A percentile compares a stretch with the other conserved stretches of the same genome.
Conservation (phyloP, 2,113 vertebrate genomes). For the Thinocorus orbignyianus region DNA sequence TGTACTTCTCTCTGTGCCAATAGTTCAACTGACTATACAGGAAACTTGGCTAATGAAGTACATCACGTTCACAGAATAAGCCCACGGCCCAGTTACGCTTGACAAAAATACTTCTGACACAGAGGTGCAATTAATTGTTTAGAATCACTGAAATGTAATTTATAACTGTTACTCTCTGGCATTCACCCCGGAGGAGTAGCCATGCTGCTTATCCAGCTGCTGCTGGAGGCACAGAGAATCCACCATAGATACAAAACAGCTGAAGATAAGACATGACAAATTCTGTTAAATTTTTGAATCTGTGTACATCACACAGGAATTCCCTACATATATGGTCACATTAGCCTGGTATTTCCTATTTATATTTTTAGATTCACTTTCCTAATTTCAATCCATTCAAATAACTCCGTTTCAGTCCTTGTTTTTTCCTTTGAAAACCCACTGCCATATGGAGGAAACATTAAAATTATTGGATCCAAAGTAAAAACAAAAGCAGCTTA, state of each 20-base stretch:
- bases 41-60: neutral
- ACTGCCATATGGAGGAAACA: slow-evolving; percentile 63
- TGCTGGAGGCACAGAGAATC: neutral
- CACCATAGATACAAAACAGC: neutral
- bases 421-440: slow-evolving; percentile 16
- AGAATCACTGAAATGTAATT: neutral
- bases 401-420: slow-evolving; percentile 10
- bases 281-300: neutral
- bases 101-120: slow-evolving; percentile 21
- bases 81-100: neutral
- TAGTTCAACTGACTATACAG: neutral
- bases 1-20: neutral
- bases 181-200: neutral
- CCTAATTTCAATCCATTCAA: neutral
- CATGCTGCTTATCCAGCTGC: neutral
- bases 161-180: neutral
- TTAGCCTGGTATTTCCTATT: neutral
- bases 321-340: neutral
- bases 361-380: slow-evolving; percentile 38
- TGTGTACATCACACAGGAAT: neutral
- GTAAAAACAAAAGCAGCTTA: slow-evolving; percentile 69
- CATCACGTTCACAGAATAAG: neutral
- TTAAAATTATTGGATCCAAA: slow-evolving; percentile 67
- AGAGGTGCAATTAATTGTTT: neutral
- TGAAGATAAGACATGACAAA: neutral